Base-by-base conservation (phyloP, 35 echinoderm and acorn worm species). In the Chiridota heheva region DNA sequence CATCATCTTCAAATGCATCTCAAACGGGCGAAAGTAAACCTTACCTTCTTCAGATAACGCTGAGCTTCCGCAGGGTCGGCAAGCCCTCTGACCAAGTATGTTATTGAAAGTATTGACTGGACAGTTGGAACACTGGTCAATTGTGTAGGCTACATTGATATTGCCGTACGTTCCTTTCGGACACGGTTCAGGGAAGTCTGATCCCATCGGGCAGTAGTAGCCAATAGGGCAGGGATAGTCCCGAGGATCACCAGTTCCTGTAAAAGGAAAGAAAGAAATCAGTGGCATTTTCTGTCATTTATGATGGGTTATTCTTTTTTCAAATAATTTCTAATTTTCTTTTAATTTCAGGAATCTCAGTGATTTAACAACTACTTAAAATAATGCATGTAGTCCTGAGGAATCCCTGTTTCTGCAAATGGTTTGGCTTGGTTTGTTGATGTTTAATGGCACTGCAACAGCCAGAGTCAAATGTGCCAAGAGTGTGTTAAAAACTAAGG, bases 31-130 rank as follows among this genome's bases (percentile, higher is more conserved):
- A 13, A 7, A 8, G 13, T 18, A 63, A 2, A 20, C 8, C 78
- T 20, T 67, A 86, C 82, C 92, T 82, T 80, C 79, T 44, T 24
- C 41, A 6, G 94, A 70, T 13, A 57, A 30, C 4, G 94, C 83
- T 28, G 94, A 90, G 72, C 94, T 97, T 20, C 94, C 94, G 55
- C 94, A 97, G 0, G 94, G 94, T 42, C 94, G 67, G 36, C 94
- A 97, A 40, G 94, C 94, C 62, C 27, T 82, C 60, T 97, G 94
- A 24, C 89, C 94, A 1, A 77, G 76, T 85, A 91, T 69, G 64
- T 97, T 86, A 57, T 97, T 97, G 65, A 88, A 97, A 45, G 94
- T 97, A 34, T 91, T 72, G 3, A 27, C 84, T 29, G 88, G 94
- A 61, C 94, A 97, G 10, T 39, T 63, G 22, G 25, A 44, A 77